Percentiles rank a stretch among this genome's conserved stretches.
Evolutionary conservation across 1,140 invertebrate genomes (phyloP).

Genomic region (Psix sp.): DNA sequence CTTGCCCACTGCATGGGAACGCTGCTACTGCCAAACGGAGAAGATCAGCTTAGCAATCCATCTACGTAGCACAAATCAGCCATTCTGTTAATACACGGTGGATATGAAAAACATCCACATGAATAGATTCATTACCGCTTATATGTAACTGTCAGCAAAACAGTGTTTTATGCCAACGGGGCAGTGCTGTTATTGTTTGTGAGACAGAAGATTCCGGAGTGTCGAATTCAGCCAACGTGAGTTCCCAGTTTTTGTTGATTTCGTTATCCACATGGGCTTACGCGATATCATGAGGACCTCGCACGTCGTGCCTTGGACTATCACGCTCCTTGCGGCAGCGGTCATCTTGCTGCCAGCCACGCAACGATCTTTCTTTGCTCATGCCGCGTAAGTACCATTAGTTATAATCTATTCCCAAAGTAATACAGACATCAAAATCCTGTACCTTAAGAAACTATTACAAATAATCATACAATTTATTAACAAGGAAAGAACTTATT

Average conservation of each 20-base stretch:
- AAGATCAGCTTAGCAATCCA: conserved; percentile 45
- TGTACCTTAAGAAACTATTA: too few relatives aligned
- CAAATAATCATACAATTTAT: too few relatives aligned
- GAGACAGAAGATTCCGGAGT: conserved; percentile 45
- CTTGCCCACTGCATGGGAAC: conserved; percentile 12
- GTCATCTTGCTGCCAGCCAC: conserved; percentile 74
- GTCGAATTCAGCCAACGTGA: conserved; percentile 16
- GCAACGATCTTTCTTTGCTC: conserved; percentile 74
- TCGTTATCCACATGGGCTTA: conserved; percentile 37
- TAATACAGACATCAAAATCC: too few relatives aligned
- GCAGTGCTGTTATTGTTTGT: conserved; percentile 56
- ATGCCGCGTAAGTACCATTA: conserved; percentile 68
- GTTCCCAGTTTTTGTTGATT: conserved; percentile 34
- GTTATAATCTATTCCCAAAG: too few relatives aligned
- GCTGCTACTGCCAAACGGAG: conserved; percentile 47
- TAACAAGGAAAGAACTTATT: too few relatives aligned
- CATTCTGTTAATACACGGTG: conserved; percentile 1
- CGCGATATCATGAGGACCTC: conserved; percentile 69
- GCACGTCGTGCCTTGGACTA: conserved; percentile 73
- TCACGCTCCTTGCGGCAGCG: conserved; percentile 75
- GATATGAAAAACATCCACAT: background rate
- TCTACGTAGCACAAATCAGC: conserved; percentile 32
- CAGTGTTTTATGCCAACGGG: conserved; percentile 43
- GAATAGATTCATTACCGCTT: conserved; percentile 14
- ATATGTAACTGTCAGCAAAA: conserved; percentile 33